Base-by-base conservation (phyloP, 2,888 invertebrate species). In the Stenoptilia bipunctidactyla region DNA sequence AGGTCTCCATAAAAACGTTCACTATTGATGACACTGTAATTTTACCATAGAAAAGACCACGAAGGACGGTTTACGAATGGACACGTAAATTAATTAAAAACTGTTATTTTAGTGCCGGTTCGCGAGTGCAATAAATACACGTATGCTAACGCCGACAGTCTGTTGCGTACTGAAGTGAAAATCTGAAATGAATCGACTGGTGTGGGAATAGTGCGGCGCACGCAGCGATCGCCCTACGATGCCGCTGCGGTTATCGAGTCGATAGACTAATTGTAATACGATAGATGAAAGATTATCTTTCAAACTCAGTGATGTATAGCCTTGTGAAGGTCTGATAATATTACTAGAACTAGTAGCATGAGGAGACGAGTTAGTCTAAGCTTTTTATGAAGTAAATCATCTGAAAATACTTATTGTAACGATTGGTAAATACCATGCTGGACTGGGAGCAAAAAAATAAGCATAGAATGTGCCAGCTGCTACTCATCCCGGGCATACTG, bases 111-210 rank as follows among this genome's bases (percentile, higher is more conserved):
- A 58, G 61, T 52, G 62, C 66, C 70, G 70, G 68, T 51, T 48
- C 49, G 43, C 42, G 27, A 43, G 44, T 52, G 54, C 51, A 54
- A 45, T 46, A 40, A 40, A 43, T 49, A 52, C 51, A 61, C 70
- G 66, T 59, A 57, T 64, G 57, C 45, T 48, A 58, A 52, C 61
- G 53, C 48, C 50, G 53, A 55, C 45, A 50, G 62, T 60, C 56
- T 58, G 56, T 57, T 65, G 71, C 75, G 75, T 72, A 82, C 82
- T 79, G 56, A 59, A 66, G 57, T 61, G 60, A 62, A 70, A 51
- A 53, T 50, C 48, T 42, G 42, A 37, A 25, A 35, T 30, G 25
- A n/a, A 40, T 64, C 61, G 66, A 61, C 59, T 58, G 52, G 55
- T 49, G 51, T 53, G 47, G 49, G 51, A 47, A 48, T 76, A 77